Base-by-base conservation (phyloP, 2,113 vertebrate genomes). In the Haemorhous mexicanus region DNA sequence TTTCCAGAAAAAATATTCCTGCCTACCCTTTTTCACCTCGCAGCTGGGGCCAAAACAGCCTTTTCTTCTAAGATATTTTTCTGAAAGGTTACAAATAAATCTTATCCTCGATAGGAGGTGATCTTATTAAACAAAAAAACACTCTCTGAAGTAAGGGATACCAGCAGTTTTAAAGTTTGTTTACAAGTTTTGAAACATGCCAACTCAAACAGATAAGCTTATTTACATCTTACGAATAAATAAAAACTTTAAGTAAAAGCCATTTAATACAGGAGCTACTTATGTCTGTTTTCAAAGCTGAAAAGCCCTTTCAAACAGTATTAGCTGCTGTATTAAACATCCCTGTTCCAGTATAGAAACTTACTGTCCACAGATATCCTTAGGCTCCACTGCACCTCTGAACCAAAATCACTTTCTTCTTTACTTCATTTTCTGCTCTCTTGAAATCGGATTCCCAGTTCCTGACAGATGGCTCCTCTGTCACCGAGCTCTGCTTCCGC, bases 391-490 rank as follows among this genome's bases (percentile, higher is more conserved):
- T 96, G 96, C 84, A 84, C 93, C 93, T 97, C 84, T 96, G 93
- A 96, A 98, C 93, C 95, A 97, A 97, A 97, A 97, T 79, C 93
- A 95, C 91, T 95, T 88, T 97, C 96, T 97, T 95, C 97, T 95
- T 93, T 87, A 97, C 91, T 97, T 97, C 97, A 95, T 96, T 92
- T 97, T 97, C 97, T 95, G 97, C 85, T 89, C 91, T 87, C 97
- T 62, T 94, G 96, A 90, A 97, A 97, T 96, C 53, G 5, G 93
- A 97, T 96, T 90, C 94, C 92, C 96, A 56, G 96, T 84, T 97
- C 92, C 97, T 97, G 96, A 97, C 97, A 98, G 98, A 98, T 97
- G 97, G 97, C 87, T 89, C 89, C 94, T 97, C 96, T 96, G 97
- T 95, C 97, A 93, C 95, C 11, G 27, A 90, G 82, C 14, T 67